Evolutionary conservation across 2,888 invertebrate species (phyloP).

Genomic region (Trissolcus japonicus): DNA sequence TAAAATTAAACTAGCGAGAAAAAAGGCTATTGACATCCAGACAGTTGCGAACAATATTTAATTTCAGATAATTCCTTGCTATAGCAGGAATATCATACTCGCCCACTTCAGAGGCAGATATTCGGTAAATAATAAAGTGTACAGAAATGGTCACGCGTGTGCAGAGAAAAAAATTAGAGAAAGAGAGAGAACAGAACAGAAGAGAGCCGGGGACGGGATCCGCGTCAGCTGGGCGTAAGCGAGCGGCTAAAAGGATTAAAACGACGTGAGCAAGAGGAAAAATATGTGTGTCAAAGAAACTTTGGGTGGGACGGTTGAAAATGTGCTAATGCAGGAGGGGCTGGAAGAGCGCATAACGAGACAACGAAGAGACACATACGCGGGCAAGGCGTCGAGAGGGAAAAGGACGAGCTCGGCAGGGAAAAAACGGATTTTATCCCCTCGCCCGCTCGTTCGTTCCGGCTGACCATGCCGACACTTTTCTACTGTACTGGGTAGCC

Average conservation of each 20-base stretch:
- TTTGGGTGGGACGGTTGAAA: constrained; percentile 34
- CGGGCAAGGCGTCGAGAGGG: constrained; percentile 30
- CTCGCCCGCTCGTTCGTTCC: constrained; percentile 17
- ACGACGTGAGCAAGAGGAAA: constrained; percentile 41
- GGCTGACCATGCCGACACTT: constrained; percentile 55
- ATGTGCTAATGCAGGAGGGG: constrained; percentile 32
- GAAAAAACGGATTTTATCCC: constrained; percentile 20
- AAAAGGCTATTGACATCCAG: constrained; percentile 10
- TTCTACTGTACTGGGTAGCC: constrained; percentile 42
- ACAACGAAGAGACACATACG: constrained; percentile 48
- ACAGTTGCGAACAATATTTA: constrained; percentile 61
- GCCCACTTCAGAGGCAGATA: constrained; percentile 36
- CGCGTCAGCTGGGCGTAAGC: constrained; percentile 54
- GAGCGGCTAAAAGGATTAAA: constrained; percentile 49
- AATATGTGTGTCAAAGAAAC: constrained; percentile 49
- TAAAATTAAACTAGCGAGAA: too few species aligned
- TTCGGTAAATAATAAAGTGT: constrained; percentile 62
- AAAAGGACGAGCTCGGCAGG: constrained; percentile 14
- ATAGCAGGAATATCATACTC: constrained; percentile 16
- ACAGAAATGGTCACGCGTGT: constrained; percentile 57
- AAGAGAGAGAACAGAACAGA: constrained; percentile 28
- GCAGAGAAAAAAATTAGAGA: constrained; percentile 51
- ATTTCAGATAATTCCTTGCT: constrained; percentile 61
- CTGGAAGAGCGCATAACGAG: constrained; percentile 44
- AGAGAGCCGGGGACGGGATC: constrained; percentile 26